Conservation (phyloP, 2,888 invertebrate species). For the Sycophila texana region DNA sequence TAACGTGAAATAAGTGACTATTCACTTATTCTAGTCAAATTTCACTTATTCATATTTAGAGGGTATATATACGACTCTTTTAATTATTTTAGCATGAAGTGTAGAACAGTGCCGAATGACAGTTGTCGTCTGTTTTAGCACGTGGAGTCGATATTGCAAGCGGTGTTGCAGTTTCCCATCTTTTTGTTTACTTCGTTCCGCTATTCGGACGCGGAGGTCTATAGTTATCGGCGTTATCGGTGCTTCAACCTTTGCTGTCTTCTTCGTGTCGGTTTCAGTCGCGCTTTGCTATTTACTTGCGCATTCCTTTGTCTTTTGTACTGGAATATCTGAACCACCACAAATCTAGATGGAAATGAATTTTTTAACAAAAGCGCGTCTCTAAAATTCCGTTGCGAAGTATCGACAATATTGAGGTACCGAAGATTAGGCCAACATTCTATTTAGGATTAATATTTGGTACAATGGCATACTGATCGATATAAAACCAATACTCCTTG, state of each 20-base stretch:
- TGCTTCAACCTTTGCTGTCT: slow-evolving; percentile 12
- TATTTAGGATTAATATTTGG: not conserved
- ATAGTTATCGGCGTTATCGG: slow-evolving; percentile 12
- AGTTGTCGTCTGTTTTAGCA: not conserved
- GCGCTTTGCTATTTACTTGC: not conserved
- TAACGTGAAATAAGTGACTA: too few species aligned
- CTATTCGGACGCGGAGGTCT: not conserved
- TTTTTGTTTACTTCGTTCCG: slow-evolving; percentile 16
- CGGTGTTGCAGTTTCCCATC: slow-evolving; percentile 21
- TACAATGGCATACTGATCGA: not conserved
- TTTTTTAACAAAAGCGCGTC: not conserved
- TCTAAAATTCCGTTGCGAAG: not conserved
- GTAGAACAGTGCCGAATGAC: not conserved
- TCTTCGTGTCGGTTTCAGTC: not conserved
- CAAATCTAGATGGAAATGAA: not conserved
- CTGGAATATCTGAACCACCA: not conserved
- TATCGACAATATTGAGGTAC: not conserved
- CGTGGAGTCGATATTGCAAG: not conserved
- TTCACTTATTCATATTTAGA: too few species aligned
- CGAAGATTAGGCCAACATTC: not conserved
- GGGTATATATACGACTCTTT: not conserved
- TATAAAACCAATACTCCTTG: not conserved
- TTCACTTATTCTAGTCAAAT: too few species aligned
- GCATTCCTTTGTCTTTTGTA: not conserved
- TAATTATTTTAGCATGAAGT: not conserved